These are phyloP conservation scores for Heteromyza rotundicornis DNA, from an alignment of 2,888 invertebrate species.

Conservation along the genomic window DNA sequence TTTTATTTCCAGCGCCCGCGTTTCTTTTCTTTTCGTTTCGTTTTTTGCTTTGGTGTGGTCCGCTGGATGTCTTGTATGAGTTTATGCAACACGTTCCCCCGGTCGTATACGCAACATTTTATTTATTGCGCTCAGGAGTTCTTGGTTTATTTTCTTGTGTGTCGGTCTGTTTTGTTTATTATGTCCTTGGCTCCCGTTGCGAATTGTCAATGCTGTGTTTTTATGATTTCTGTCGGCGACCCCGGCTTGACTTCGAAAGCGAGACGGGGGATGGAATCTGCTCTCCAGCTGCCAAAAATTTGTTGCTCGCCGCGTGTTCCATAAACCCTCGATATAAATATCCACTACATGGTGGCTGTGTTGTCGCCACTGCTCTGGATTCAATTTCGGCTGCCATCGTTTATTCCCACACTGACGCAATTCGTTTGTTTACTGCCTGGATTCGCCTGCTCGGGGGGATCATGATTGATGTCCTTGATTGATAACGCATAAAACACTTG, in stretches of 20 bases:
- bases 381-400: neutral
- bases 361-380: neutral
- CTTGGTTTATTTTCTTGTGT: neutral
- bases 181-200: conserved; percentile 2
- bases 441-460: conserved; percentile 30
- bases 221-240: neutral
- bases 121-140: neutral
- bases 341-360: no score
- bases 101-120: conserved; percentile 2
- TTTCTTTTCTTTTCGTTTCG: neutral
- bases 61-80: neutral
- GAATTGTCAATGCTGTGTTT: conserved; percentile 1
- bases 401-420: neutral
- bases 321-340: neutral
- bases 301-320: neutral
- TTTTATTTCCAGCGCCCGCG: neutral
- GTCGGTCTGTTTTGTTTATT: neutral
- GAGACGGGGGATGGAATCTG: neutral
- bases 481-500: conserved; percentile 35
- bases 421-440: conserved; percentile 36
- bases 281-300: neutral
- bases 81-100: neutral
- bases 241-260: neutral
- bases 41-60: no score
- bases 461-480: conserved; percentile 40